Base-by-base conservation (phyloP, 2,113 vertebrate species). In the Mesitornis unicolor region DNA sequence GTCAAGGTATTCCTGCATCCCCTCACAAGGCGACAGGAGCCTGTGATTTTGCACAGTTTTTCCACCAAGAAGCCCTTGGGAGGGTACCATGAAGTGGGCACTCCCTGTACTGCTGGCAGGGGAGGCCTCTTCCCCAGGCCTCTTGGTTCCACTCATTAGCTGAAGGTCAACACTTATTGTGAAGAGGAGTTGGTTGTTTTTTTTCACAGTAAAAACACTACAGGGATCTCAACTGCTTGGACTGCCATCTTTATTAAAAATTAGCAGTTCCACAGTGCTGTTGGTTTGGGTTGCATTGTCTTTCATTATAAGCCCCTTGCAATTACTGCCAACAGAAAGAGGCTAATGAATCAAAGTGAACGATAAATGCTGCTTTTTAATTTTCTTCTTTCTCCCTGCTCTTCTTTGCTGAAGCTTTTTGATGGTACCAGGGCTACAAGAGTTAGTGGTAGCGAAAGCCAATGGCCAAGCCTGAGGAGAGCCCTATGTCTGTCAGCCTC, bases 381-480 rank as follows among this genome's bases (percentile, higher is more conserved):
- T 33, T 70, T 77, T 82, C 20, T 43, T 60, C 24, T 69, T 67
- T 38, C 5, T 9, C 38, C 5, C 17, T 9, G 12, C 8, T 82
- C n/a, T 69, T 28, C 59, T 78, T 71, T 68, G 15, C 35, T 69
- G 40, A 21, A 87, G 16, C 2, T 11, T 81, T 73, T 56, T 40
- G 24, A 43, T 2, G 4, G 40, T 26, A 70, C 31, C 0, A 1
- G 13, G 28, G 2, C 60, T 57, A 69, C 8, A 33, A 24, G 36
- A 67, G 43, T 16, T 25, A 43, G n/a, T n/a, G n/a, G n/a, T n/a
- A n/a, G n/a, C n/a, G n/a, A n/a, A n/a, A n/a, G n/a, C 18, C 1
- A 0, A 36, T 36, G 42, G 33, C 57, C 9, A 1, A 18, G 50
- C 14, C 28, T 0, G 0, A 7, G 29, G n/a, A 73, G 10, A 65